Conservation (phyloP, 2,888 invertebrate species). For the Cryptocephalus primarius region DNA sequence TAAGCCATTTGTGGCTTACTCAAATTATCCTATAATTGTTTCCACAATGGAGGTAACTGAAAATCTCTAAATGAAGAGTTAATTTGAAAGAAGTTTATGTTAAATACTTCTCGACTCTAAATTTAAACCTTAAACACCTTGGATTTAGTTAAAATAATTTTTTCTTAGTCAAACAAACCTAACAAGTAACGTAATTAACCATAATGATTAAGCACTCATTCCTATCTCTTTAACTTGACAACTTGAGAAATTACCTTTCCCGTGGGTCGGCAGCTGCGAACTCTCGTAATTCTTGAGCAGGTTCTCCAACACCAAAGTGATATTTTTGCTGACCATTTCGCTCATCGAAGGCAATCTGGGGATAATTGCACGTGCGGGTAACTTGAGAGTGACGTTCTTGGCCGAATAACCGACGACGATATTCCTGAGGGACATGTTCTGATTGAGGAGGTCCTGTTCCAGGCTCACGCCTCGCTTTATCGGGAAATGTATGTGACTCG, state of each 20-base stretch:
- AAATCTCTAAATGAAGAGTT: too few relatives aligned
- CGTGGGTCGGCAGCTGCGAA: conserved; percentile 80
- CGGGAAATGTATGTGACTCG: not conserved
- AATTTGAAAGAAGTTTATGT: too few relatives aligned
- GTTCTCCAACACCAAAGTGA: conserved; percentile 75
- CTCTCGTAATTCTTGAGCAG: conserved; percentile 83
- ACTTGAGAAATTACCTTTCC: conserved; percentile 50
- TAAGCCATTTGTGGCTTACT: too few relatives aligned
- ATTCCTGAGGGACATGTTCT: conserved; percentile 18
- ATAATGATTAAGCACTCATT: too few relatives aligned
- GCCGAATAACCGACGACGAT: conserved; percentile 21
- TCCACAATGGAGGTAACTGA: too few relatives aligned
- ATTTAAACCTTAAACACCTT: too few relatives aligned
- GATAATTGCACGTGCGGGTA: conserved; percentile 3
- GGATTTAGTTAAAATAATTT: too few relatives aligned
- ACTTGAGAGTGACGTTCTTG: conserved; percentile 3
- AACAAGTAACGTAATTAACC: too few relatives aligned
- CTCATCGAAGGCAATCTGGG: conserved; percentile 15
- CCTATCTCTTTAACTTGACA: too few relatives aligned
- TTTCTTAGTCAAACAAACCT: too few relatives aligned
- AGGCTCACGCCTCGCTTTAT: conserved; percentile 11
- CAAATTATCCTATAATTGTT: too few relatives aligned
- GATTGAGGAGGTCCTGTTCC: conserved; percentile 14
- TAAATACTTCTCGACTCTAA: too few relatives aligned
- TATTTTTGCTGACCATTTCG: conserved; percentile 59